Evolutionary conservation across 2,113 vertebrate species (phyloP), one percentile per base, ranked within the genome.

Genomic region (Butorides virescens): DNA sequence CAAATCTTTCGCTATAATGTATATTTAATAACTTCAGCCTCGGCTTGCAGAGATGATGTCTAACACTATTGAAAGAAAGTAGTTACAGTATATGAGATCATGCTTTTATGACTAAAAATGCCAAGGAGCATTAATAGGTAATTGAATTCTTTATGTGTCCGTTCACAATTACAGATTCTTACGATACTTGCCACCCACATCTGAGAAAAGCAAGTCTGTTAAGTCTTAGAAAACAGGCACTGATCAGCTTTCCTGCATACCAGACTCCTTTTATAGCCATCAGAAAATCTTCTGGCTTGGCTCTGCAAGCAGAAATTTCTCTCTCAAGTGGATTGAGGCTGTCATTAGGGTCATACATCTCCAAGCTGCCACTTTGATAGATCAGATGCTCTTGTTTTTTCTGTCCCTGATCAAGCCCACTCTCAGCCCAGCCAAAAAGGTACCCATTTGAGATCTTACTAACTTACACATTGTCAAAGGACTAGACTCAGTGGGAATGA

Each of bases 11-110:
- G 29, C 66, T 90, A 3, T 96, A 96, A 91, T 92, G 78, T 89
- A 50, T 86, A 87, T 91, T 94, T 96, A 96, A 95, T 97, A 94
- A 91, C 55, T 73, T 95, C 89, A 86, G 56, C 50, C 13, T 68
- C 62, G 39, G 27, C 59, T 97, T 93, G 58, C 52, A 68, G 70
- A 85, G 61, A 85, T 84, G 83, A 46, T 76, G 70, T 92, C 52
- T 91, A 94, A 79, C 59, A 72, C 49, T 92, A 79, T 44, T 85
- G 71, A 87, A 93, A 86, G 30, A 71, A 91, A 92, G 27, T 62
- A 55, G 58, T 91, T 82, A 82, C 9, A 7, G 67, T 78, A 16
- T 73, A 74, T 97, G 95, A 97, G 84, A 79, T 95, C 92, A 92
- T 92, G 32, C 81, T 90, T 97, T 96, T 92, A 83, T 90, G 78